These are phyloP conservation scores for Blera fallax DNA, from an alignment of 2,888 invertebrate species.

Conservation along the genomic window DNA sequence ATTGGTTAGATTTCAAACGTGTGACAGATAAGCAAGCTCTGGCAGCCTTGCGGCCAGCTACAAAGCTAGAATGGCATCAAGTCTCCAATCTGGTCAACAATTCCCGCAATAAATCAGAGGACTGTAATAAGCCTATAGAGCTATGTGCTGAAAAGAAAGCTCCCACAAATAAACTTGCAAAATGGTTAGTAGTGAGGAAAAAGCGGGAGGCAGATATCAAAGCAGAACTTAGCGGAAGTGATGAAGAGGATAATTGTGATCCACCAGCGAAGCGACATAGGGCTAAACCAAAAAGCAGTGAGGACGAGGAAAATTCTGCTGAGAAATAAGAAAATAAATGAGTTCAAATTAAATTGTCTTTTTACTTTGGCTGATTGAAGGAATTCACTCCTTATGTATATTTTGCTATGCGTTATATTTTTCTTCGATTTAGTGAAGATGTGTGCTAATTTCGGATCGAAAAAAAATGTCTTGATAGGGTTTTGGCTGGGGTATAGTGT, in stretches of 20 bases:
- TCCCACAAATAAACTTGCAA: conserved; percentile 72
- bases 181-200: conserved; percentile 77
- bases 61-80: conserved; percentile 85
- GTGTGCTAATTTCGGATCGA: too few relatives aligned
- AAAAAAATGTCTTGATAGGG: too few relatives aligned
- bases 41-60: conserved; percentile 82
- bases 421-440: too few relatives aligned
- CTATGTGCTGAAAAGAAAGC: conserved; percentile 68
- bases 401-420: too few relatives aligned
- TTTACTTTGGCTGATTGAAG: too few relatives aligned
- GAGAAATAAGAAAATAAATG: conserved; percentile 33
- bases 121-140: conserved; percentile 84
- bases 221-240: conserved; percentile 6
- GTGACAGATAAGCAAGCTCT: conserved; percentile 83
- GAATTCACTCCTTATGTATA: too few relatives aligned
- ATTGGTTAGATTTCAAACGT: conserved; percentile 86
- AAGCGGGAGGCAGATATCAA: conserved; percentile 62
- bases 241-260: neutral
- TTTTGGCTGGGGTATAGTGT: too few relatives aligned
- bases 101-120: conserved; percentile 85
- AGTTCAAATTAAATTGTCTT: neutral
- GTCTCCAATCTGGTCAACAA: conserved; percentile 89
- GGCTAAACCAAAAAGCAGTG: conserved; percentile 32
- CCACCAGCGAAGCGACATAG: conserved; percentile 35
- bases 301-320: conserved; percentile 42